Base-by-base conservation (phyloP, 1,140 invertebrate species). In the Leptinotarsa lineolata region DNA sequence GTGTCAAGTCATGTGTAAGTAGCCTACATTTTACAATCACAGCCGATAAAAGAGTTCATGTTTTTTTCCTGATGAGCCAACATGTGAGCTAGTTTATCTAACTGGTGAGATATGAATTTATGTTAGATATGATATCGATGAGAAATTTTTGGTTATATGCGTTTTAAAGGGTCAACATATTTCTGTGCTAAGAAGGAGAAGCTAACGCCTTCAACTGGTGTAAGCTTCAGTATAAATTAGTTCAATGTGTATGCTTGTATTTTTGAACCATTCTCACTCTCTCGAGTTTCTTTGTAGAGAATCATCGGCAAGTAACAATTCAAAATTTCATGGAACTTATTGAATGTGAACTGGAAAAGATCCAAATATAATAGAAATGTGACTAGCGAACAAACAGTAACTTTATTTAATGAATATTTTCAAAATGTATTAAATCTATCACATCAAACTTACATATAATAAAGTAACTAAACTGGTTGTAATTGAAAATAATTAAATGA, bases 1-100 rank as follows among this genome's bases (percentile, higher is more conserved):
- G 71, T 75, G 74, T 75, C 74, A 75, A 72, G 65, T 72, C 74
- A 75, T 75, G 69, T 75, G 70, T 75, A 72, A 75, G 70, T 75
- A 75, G 73, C 60, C 64, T 58, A 66, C 30, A 66, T 66, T 66
- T 66, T 12, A 8, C 13, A 66, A 66, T 39, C 18, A 12, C 61
- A 64, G 44, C n/a, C 21, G 61, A 22, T 66, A 65, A 74, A 39
- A 54, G n/a, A 39, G 30, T 39, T 54, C 48, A 16, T 54, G n/a
- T 54, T 54, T 15, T 48, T 54, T 54, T 54, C 16, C 48, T 1
- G 13, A 54, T 18, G 45, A 44, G 59, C 13, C 63, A 70, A 48
- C 48, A 70, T 69, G 66, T 61, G 59, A 54, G 61, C 59, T 66
- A 74, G 54, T 69, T 44, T 64, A 16, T 64, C 8, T 22, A 66